Conservation (phyloP, 2,888 invertebrate species). For the Lasiommata megera region DNA sequence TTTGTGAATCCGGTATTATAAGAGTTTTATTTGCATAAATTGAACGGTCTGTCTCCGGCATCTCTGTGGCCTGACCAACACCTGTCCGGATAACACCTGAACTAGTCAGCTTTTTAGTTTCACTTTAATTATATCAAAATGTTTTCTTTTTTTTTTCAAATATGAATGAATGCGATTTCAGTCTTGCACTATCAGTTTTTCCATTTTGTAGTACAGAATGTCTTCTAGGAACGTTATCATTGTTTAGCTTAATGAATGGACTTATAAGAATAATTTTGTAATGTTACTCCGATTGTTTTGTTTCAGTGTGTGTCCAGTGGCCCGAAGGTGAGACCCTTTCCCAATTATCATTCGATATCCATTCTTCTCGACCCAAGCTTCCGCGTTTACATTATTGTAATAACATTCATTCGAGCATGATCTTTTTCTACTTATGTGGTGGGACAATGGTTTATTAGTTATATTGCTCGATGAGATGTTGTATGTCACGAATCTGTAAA, state of each 20-base stretch:
- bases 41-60: conserved; percentile 61
- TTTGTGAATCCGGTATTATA: background rate
- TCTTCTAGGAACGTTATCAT: conserved; percentile 60
- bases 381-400: conserved; percentile 63
- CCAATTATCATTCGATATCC: conserved; percentile 37
- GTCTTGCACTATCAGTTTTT: conserved; percentile 66
- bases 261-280: conserved; percentile 15
- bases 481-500: conserved; percentile 58
- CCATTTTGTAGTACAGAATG: conserved; percentile 71
- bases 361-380: conserved; percentile 58
- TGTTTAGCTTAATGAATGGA: conserved; percentile 50
- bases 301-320: conserved; percentile 95
- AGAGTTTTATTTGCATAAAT: background rate
- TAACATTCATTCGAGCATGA: conserved; percentile 77
- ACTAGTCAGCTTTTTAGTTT: conserved; percentile 66
- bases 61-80: conserved; percentile 52
- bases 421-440: conserved; percentile 68
- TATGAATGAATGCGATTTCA: conserved; percentile 66
- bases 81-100: conserved; percentile 51
- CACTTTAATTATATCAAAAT: conserved; percentile 45
- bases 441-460: conserved; percentile 68
- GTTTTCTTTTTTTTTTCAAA: conserved; percentile 49
- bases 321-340: conserved; percentile 87
- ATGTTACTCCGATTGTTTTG: conserved; percentile 64
- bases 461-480: conserved; percentile 60